phyloP scores from a whole-genome alignment of 2,797 vertebrate genomes.

The Spinus pinus region DNA sequence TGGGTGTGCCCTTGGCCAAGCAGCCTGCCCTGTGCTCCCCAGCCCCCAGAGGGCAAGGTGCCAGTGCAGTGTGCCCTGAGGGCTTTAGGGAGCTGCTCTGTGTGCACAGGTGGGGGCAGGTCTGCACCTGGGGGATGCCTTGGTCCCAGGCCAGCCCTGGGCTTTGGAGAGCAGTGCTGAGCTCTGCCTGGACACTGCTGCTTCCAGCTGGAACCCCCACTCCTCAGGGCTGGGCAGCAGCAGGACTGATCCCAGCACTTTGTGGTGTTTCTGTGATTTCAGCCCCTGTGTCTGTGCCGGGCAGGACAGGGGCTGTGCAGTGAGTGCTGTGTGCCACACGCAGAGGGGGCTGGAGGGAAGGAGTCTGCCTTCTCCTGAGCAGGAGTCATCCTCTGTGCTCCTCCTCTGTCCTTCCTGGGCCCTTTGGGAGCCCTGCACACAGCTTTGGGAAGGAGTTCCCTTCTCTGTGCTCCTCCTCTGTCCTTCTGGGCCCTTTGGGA shows the following conservation, averaged over 20 bases:
- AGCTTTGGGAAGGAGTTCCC: too few relatives aligned
- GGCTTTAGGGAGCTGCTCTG: not conserved
- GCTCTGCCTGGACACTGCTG: not conserved
- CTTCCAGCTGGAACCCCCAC: not conserved
- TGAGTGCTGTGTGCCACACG: rapidly evolving
- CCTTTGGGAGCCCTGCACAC: too few relatives aligned
- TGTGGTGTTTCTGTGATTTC: not conserved
- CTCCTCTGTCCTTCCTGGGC: too few relatives aligned
- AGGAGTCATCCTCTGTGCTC: not conserved
- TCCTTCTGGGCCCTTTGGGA: too few relatives aligned
- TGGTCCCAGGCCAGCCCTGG: not conserved
- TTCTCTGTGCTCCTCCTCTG: too few relatives aligned
- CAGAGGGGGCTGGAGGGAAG: not conserved
- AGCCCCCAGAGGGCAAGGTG: not conserved
- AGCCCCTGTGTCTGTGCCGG: not conserved
- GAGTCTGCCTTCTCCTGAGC: not conserved
- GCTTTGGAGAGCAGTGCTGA: not conserved
- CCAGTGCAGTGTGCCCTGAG: not conserved
- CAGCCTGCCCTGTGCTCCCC: not conserved
- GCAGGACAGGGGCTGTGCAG: not conserved
- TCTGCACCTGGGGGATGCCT: not conserved
- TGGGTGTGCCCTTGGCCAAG: not conserved
- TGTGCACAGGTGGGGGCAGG: not conserved
- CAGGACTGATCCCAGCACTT: not conserved
- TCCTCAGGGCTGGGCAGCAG: not conserved